These are phyloP conservation scores for Dryococelus australis DNA, from an alignment of 2,888 invertebrate species.

Conservation along the genomic window DNA sequence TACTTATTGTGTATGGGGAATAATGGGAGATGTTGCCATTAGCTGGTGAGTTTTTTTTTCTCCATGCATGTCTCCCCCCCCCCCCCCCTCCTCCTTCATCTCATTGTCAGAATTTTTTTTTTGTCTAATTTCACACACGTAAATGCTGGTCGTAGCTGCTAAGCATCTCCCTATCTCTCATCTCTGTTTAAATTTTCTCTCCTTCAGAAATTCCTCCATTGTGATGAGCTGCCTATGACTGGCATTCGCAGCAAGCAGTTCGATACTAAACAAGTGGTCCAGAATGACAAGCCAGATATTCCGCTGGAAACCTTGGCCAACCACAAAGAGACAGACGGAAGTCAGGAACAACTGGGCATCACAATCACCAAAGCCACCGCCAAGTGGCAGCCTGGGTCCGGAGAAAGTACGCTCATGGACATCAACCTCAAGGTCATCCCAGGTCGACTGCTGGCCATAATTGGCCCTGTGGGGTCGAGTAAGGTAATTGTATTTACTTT, in stretches of 20 bases:
- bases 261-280: not conserved
- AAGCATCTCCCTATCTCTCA: too few species aligned
- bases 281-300: not conserved
- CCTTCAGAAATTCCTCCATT: conserved; percentile 63
- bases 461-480: conserved; percentile 42
- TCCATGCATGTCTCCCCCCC: too few species aligned
- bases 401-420: conserved; percentile 68
- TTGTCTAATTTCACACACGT: too few species aligned
- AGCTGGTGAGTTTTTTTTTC: too few species aligned
- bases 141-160: too few species aligned
- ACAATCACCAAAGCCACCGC: conserved; percentile 45
- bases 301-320: not conserved
- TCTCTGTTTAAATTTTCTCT: not conserved
- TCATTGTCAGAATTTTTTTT: too few species aligned
- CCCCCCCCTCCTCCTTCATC: too few species aligned
- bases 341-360: conserved; percentile 32
- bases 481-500: conserved; percentile 33
- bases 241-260: not conserved
- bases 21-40: too few species aligned
- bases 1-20: too few species aligned
- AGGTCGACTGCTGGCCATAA: conserved; percentile 51
- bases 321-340: not conserved
- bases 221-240: conserved; percentile 58
- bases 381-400: conserved; percentile 47
- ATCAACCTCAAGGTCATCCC: conserved; percentile 71